These are phyloP conservation scores for Empis livida DNA, from an alignment of 2,888 invertebrate species.

Conservation along the genomic window DNA sequence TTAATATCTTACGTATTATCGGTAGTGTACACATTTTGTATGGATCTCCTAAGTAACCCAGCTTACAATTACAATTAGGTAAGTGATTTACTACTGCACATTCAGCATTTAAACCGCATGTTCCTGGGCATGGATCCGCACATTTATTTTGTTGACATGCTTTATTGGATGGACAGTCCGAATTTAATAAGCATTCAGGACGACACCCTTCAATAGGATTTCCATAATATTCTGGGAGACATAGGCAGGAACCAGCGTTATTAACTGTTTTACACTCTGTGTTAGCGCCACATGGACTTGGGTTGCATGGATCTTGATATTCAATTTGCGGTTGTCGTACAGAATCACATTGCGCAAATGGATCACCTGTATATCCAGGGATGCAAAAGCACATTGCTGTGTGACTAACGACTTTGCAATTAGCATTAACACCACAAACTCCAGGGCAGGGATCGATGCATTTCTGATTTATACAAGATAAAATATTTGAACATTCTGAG, in stretches of 20 bases:
- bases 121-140: slow-evolving; percentile 48
- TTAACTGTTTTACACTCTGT: slow-evolving; percentile 62
- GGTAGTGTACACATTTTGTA: slow-evolving; percentile 46
- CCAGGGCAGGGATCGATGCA: slow-evolving; percentile 48
- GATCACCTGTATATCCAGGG: slow-evolving; percentile 45
- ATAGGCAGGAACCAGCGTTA: slow-evolving; percentile 59
- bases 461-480: slow-evolving; percentile 44
- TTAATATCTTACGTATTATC: slow-evolving; percentile 37
- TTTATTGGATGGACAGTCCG: slow-evolving; percentile 51
- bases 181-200: slow-evolving; percentile 50
- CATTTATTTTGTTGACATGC: slow-evolving; percentile 55
- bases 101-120: slow-evolving; percentile 49
- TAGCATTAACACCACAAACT: slow-evolving; percentile 45
- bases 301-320: slow-evolving; percentile 36
- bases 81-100: slow-evolving; percentile 53
- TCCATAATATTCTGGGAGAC: slow-evolving; percentile 56
- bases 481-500: slow-evolving; percentile 44
- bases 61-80: slow-evolving; percentile 46
- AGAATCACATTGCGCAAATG: slow-evolving; percentile 37
- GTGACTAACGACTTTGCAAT: slow-evolving; percentile 43
- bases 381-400: slow-evolving; percentile 46
- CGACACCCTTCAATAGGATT: slow-evolving; percentile 64
- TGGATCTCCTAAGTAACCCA: slow-evolving; percentile 52
- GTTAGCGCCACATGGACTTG: slow-evolving; percentile 47
- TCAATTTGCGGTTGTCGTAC: slow-evolving; percentile 38